Evolutionary conservation across 2,888 invertebrate genomes (phyloP).

Genomic region (Dugesia japonica): DNA sequence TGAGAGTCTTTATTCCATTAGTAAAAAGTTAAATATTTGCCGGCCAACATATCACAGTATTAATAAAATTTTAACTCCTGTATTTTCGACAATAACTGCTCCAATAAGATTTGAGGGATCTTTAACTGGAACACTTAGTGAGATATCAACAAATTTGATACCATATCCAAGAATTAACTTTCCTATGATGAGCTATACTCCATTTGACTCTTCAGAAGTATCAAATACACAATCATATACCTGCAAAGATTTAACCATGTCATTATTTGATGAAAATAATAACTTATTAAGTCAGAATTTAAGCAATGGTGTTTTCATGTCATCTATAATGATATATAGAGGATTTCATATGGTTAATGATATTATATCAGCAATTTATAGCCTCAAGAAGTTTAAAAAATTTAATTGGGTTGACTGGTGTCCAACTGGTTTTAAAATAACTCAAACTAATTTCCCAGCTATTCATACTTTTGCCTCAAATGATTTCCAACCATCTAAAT

Average conservation of each 20-base stretch:
- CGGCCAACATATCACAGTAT: conserved; percentile 26
- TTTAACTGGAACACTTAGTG: conserved; percentile 26
- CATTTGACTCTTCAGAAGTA: conserved; percentile 17
- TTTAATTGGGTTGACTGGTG: conserved; percentile 46
- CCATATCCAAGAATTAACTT: conserved; percentile 32
- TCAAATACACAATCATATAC: conserved; percentile 39
- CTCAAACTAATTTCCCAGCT: conserved; percentile 44
- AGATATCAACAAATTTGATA: conserved; percentile 31
- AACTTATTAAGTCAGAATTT: conserved; percentile 39
- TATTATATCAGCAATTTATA: conserved; percentile 41
- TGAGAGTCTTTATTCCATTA: conserved; percentile 32
- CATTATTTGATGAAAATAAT: conserved; percentile 41
- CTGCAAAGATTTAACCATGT: conserved; percentile 41
- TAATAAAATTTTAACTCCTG: conserved; percentile 27
- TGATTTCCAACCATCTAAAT: background rate
- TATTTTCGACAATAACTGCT: conserved; percentile 13
- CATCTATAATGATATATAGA: conserved; percentile 37
- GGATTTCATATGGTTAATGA: conserved; percentile 39
- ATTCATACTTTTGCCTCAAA: conserved; percentile 50
- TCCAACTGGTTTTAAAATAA: conserved; percentile 54
- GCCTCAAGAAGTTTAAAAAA: conserved; percentile 40
- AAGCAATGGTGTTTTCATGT: conserved; percentile 37
- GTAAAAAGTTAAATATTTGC: conserved; percentile 3
- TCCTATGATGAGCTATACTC: conserved; percentile 31
- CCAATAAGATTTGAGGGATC: conserved; percentile 32